These are phyloP conservation scores for Cephus pygmeus DNA, from an alignment of 2,888 invertebrate species.

Conservation along the genomic window DNA sequence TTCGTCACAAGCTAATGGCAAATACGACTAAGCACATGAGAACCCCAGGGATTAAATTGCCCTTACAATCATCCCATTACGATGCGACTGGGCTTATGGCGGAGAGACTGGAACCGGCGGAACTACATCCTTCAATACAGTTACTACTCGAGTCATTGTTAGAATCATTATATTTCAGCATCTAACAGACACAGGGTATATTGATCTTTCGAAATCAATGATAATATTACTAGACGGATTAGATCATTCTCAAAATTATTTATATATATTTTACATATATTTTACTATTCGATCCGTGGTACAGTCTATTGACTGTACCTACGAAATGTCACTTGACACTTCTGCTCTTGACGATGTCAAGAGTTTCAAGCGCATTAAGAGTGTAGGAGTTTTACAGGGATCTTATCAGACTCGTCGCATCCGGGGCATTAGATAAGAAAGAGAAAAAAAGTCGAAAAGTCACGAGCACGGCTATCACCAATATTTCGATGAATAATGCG, in stretches of 20 bases:
- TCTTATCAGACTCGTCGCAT: neutral
- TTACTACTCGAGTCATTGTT: neutral
- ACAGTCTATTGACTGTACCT: neutral
- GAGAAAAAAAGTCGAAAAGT: neutral
- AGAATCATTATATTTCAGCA: neutral
- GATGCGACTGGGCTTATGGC: constrained; percentile 9
- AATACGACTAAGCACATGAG: neutral
- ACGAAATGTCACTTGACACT: neutral
- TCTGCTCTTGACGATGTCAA: neutral
- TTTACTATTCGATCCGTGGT: neutral
- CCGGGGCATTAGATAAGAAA: neutral
- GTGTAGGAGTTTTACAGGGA: neutral
- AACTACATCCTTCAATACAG: constrained; percentile 34
- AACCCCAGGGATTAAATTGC: constrained; percentile 42
- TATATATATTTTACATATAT: neutral
- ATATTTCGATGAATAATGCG: neutral
- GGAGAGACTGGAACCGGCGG: constrained; percentile 31
- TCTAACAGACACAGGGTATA: neutral
- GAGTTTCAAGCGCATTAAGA: neutral
- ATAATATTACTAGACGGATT: neutral
- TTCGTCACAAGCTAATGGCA: neutral
- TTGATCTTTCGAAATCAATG: neutral
- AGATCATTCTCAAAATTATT: neutral
- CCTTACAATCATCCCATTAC: constrained; percentile 56
- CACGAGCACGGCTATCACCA: neutral